Base-by-base conservation (phyloP, 1,140 invertebrate genomes). In the Nephila pilipes region DNA sequence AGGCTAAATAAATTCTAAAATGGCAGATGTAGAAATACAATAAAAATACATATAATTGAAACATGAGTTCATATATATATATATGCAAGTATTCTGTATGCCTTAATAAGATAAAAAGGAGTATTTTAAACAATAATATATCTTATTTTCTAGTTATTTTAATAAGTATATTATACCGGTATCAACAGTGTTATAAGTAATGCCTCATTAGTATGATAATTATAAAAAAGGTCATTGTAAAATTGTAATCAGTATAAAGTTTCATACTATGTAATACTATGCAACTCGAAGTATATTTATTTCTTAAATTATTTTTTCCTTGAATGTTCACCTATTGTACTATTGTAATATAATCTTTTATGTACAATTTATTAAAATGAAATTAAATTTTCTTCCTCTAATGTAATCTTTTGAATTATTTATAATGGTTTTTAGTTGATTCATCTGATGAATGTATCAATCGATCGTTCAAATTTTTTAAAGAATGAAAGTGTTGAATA, bases 381-480 rank as follows among this genome's bases (percentile, higher is more conserved):
- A 75, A 75, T 75, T 75, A 75, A 75, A 75, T 75, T 75, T 75
- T 75, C 69, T 75, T 75, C 69, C 69, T 75, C 69, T 75, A 75
- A 75, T 36, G 29, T 75, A 36, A 75, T 75, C 16, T 5, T 18
- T 75, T 16, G 32, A 20, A 75, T 32, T 75, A 75, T 75, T 75
- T 75, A 32, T 6, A 75, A 75, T 14, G 16, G 69, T 18, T 20
- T 75, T 75, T 14, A 75, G 10, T 75, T 75, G n/a, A 65, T 65
- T 65, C 22, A 65, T 22, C 6, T 22, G n/a, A 65, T 65, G 12
- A 65, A 65, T 65, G 63, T n/a, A 65, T 46, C 6, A 10, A 10
- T 46, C 5, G 6, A 46, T 46, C 12, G 6, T 46, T 46, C 6
- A 10, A 46, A 46, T 10, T 10, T 46, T 10, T 46, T 46, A 10